phyloP scores from a whole-genome alignment of 2,888 invertebrate genomes.

The Cantharis lateralis region DNA sequence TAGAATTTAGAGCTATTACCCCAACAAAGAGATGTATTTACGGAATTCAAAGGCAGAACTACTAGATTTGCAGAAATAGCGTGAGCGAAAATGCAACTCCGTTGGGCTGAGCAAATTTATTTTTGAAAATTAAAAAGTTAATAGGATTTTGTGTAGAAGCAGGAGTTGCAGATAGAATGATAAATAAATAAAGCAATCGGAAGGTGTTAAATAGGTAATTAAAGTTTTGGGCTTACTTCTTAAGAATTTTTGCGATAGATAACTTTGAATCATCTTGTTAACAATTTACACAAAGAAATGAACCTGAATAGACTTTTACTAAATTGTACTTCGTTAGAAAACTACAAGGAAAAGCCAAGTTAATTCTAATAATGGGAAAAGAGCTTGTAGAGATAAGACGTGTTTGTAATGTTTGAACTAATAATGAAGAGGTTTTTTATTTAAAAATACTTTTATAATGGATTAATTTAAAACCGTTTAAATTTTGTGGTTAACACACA shows the following conservation, averaged over 20 bases:
- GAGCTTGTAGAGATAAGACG: not conserved
- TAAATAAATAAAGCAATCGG: not conserved
- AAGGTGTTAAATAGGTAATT: not conserved
- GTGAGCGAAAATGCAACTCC: not conserved
- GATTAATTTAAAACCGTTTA: not conserved
- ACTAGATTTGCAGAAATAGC: not conserved
- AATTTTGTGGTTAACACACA: not conserved
- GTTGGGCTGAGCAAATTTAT: not conserved
- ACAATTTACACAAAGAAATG: not conserved
- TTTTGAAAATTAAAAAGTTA: not conserved
- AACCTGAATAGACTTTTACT: not conserved
- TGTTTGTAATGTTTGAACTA: not conserved
- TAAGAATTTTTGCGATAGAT: not conserved
- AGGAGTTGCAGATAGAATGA: not conserved
- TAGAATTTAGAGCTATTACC: too few relatives aligned
- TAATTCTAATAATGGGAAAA: not conserved
- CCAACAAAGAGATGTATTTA: too few relatives aligned
- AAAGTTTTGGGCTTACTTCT: not conserved
- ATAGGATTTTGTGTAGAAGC: not conserved
- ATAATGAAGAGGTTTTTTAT: not conserved
- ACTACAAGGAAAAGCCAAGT: not conserved
- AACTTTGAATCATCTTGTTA: not conserved
- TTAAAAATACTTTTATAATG: not conserved
- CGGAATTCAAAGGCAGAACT: not conserved
- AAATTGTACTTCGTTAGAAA: not conserved